phyloP scores from a whole-genome alignment of 2,888 invertebrate genomes.

The Zhuqinia jingwanae region DNA sequence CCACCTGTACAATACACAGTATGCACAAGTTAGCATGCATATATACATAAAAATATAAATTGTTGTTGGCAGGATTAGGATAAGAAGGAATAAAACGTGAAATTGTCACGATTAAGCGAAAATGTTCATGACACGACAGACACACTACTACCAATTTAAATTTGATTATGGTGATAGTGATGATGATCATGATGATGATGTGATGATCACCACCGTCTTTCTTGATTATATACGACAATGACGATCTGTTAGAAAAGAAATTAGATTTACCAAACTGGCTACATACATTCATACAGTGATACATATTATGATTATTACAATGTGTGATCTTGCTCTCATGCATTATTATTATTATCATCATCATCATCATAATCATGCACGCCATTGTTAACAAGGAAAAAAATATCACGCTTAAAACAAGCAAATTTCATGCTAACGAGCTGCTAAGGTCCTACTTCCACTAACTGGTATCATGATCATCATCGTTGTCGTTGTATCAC shows the following conservation, averaged over 20 bases:
- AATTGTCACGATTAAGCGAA: conserved; percentile 51
- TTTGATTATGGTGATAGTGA: conserved; percentile 31
- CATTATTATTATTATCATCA: conserved; percentile 47
- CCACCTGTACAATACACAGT: not conserved
- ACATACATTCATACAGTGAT: conserved; percentile 53
- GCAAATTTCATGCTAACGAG: conserved; percentile 74
- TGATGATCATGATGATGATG: conserved; percentile 6
- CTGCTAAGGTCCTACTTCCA: conserved; percentile 13
- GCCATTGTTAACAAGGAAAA: conserved; percentile 48
- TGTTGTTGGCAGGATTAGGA: not conserved
- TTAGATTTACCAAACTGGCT: conserved; percentile 40
- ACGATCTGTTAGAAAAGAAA: conserved; percentile 47
- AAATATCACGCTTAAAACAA: conserved; percentile 49
- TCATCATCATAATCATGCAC: conserved; percentile 30
- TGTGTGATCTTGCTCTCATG: conserved; percentile 34
- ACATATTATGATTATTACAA: conserved; percentile 44
- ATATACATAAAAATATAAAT: too few species aligned
- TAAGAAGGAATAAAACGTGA: not conserved
- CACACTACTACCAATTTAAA: conserved; percentile 45
- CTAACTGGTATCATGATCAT: conserved; percentile 5
- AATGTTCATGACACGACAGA: conserved; percentile 61
- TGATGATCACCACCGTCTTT: too few species aligned
- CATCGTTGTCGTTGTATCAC: not conserved
- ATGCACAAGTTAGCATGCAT: too few species aligned
- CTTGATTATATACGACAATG: not conserved